Evolutionary conservation across 1,140 invertebrate species (phyloP), one percentile per base, ranked within the genome.

Genomic region (Sinonovacula constricta): DNA sequence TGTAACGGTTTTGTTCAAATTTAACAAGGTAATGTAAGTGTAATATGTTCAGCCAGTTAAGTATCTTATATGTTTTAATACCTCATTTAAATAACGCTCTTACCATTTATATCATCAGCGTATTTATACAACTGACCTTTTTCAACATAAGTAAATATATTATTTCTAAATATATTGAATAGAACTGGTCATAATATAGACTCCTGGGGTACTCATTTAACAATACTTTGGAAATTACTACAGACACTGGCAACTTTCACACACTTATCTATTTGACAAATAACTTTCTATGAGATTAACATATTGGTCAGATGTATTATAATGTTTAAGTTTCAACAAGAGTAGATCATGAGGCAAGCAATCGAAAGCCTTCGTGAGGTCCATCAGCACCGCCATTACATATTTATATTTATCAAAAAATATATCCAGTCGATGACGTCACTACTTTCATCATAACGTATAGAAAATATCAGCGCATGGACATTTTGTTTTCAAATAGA

Each of bases 361-460:
- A 30, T 51, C 74, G 51, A 68, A 77, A 1, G 66, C n/a, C n/a
- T 78, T 78, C 4, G 65, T 62, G 1, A 78, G 30, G n/a, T 78
- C 65, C 63, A 77, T 77, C 14, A 78, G 31, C 34, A 71, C 45
- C 2, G 60, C 60, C 31, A 60, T 51, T 30, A 54, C 28, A 70
- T 34, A 78, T 24, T 70, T 33, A 22, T 70, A 56, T n/a, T 69
- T 30, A 33, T 71, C 67, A 10, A 79, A 70, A 22, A 31, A 14
- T 39, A 33, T 62, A 28, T 78, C 66, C 56, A 69, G 22, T 78
- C 45, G n/a, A n/a, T n/a, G n/a, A n/a, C n/a, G n/a, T n/a, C n/a
- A n/a, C n/a, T n/a, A n/a, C n/a, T n/a, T n/a, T n/a, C n/a, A n/a
- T n/a, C n/a, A n/a, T n/a, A n/a, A n/a, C n/a, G n/a, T 53, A 69